Conservation (phyloP, 2,888 invertebrate genomes). For the Ochropleura plecta region DNA sequence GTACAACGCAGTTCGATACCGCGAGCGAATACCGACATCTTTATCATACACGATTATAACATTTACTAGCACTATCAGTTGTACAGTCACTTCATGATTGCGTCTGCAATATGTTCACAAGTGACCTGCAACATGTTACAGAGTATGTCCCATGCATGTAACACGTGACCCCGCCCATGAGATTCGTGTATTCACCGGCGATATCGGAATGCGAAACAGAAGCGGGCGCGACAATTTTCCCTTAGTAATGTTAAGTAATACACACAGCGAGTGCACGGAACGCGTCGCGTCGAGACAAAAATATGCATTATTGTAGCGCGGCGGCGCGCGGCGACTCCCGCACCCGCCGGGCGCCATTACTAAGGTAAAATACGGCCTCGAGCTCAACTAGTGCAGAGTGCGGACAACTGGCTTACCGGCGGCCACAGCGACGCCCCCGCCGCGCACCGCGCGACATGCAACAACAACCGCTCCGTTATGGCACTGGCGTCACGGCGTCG, state of each 20-base stretch:
- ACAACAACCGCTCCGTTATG: slow-evolving; percentile 41
- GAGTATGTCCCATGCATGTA: background rate
- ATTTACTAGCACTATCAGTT: background rate
- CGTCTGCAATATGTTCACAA: background rate
- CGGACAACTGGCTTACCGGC: slow-evolving; percentile 80
- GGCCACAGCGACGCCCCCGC: slow-evolving; percentile 65
- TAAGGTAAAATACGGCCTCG: slow-evolving; percentile 86
- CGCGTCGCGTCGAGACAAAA: slow-evolving; percentile 81
- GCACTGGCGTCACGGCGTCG: no score
- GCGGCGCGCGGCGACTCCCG: slow-evolving; percentile 56
- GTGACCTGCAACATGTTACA: background rate
- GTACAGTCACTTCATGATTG: background rate
- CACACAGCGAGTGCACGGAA: slow-evolving; percentile 65
- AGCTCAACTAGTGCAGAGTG: slow-evolving; percentile 70
- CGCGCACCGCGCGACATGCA: slow-evolving; percentile 76
- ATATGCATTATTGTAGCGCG: slow-evolving; percentile 86
- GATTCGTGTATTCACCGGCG: slow-evolving; percentile 68
- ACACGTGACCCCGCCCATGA: background rate
- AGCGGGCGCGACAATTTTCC: slow-evolving; percentile 87
- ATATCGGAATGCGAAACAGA: slow-evolving; percentile 74
- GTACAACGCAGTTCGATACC: slow-evolving; percentile 75
- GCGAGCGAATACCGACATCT: slow-evolving; percentile 62
- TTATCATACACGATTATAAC: background rate
- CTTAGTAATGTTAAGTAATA: slow-evolving; percentile 87
- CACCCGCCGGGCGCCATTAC: slow-evolving; percentile 79